Conservation (phyloP, 2,797 vertebrate species). For the Apogon hyalosoma region DNA sequence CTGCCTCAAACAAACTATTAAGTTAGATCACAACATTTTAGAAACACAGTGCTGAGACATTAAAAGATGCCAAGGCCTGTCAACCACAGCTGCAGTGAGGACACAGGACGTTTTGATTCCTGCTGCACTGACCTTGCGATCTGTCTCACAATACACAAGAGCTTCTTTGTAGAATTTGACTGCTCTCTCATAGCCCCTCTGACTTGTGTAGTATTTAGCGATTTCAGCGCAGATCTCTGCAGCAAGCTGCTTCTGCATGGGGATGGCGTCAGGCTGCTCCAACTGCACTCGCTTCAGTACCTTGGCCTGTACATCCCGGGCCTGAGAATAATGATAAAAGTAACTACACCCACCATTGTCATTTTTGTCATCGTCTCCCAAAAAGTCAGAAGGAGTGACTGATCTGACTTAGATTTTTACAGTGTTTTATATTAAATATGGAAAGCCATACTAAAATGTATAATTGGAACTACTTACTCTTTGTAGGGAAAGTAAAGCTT, state of each 20-base stretch:
- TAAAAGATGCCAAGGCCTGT: constrained; percentile 58
- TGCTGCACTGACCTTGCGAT: constrained; percentile 93
- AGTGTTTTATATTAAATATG: background rate
- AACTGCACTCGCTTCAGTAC: constrained; percentile 93
- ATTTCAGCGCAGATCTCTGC: constrained; percentile 97
- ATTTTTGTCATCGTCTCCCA: no score
- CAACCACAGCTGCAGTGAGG: constrained; percentile 81
- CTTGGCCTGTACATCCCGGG: constrained; percentile 93
- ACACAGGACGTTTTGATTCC: constrained; percentile 81
- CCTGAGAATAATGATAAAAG: constrained; percentile 75
- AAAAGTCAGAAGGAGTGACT: no score
- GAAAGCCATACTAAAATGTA: background rate
- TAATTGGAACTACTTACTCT: constrained; percentile 80
- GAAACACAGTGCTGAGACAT: constrained; percentile 29
- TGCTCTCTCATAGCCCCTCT: constrained; percentile 94
- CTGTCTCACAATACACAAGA: constrained; percentile 95
- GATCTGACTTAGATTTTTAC: no score
- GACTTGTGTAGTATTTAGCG: constrained; percentile 93
- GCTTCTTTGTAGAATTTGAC: constrained; percentile 99
- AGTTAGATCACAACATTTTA: constrained; percentile 22
- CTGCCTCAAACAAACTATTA: constrained; percentile 25
- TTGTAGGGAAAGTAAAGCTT: constrained; percentile 89
- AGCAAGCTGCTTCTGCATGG: constrained; percentile 91
- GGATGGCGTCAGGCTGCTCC: constrained; percentile 92
- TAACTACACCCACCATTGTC: background rate